Evolutionary conservation across 2,113 vertebrate genomes (phyloP), one percentile per base, ranked within the genome.

Genomic region (Spea multiplicata): DNA sequence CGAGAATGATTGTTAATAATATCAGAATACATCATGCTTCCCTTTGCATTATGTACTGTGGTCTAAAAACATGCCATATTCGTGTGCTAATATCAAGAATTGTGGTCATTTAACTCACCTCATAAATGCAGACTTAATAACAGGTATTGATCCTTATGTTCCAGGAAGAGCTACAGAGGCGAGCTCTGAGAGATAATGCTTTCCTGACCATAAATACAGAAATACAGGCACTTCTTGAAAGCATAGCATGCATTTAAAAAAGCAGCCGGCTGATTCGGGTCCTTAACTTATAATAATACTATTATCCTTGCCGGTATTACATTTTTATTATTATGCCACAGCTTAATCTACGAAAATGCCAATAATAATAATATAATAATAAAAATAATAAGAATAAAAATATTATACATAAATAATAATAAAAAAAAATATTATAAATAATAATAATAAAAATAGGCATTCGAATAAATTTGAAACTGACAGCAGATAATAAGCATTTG

Each of bases 161-260:
- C 74, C 78, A 85, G 83, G 82, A 88, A 86, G 66, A 85, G 6
- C 7, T 70, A 84, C 73, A 65, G 74, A 50, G 74, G 44, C 30
- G 74, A 53, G 74, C 55, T 6, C 12, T 73, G 70, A 76, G 83
- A 78, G 81, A 59, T 16, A 73, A 78, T 75, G 76, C 67, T 80
- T 83, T 81, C 75, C 76, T 84, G 76, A 82, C 85, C 82, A 85
- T 86, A 85, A 78, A 83, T 82, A 86, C 50, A 81, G 84, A 72
- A 82, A 86, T 7, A 76, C 17, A 75, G 68, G 53, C 78, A 85
- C 81, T 85, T 76, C 83, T 83, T 78, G 84, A 77, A 81, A 85
- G 75, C 55, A 59, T 59, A 13, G 55, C 55, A 0, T 59, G 14
- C 55, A 13, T 59, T 13, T 59, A 13, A 59, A 13, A 9, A 59